Evolutionary conservation across 2,888 invertebrate species (phyloP).

Genomic region (Lithophane socia): DNA sequence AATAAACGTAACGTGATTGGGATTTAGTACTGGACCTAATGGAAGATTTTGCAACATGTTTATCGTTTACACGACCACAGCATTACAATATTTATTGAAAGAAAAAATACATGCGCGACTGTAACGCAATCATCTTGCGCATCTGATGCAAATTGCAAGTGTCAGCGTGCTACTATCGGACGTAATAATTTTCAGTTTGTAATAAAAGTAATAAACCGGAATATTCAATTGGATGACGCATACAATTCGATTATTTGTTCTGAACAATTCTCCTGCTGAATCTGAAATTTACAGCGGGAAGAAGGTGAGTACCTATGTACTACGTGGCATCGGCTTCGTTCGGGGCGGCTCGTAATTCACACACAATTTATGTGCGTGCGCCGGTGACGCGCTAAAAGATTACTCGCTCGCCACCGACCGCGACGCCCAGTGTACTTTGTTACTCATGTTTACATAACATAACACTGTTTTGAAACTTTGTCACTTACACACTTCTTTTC

Average conservation of each 20-base stretch:
- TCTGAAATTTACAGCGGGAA: constrained; percentile 80
- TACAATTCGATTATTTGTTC: constrained; percentile 78
- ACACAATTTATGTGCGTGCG: constrained; percentile 88
- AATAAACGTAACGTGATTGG: constrained; percentile 45
- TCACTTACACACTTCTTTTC: constrained; percentile 48
- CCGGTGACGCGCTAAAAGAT: constrained; percentile 88
- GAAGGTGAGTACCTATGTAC: constrained; percentile 74
- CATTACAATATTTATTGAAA: constrained; percentile 59
- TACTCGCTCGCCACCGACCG: constrained; percentile 77
- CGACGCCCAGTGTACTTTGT: constrained; percentile 55
- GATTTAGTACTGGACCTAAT: constrained; percentile 55
- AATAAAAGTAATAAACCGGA: constrained; percentile 73
- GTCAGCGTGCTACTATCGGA: constrained; percentile 70
- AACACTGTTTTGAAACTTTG: constrained; percentile 53
- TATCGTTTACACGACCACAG: constrained; percentile 34
- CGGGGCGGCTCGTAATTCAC: constrained; percentile 83
- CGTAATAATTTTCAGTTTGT: constrained; percentile 73
- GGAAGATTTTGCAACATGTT: constrained; percentile 30
- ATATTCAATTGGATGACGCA: constrained; percentile 77
- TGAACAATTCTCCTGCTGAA: constrained; percentile 73
- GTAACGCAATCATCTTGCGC: constrained; percentile 60
- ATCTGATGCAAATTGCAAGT: constrained; percentile 73
- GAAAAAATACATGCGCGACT: constrained; percentile 59
- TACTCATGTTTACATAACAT: constrained; percentile 52
- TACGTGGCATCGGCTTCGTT: constrained; percentile 77